Evolutionary conservation across 1,140 invertebrate genomes (phyloP).

Genomic region (Camponotus floridanus): DNA sequence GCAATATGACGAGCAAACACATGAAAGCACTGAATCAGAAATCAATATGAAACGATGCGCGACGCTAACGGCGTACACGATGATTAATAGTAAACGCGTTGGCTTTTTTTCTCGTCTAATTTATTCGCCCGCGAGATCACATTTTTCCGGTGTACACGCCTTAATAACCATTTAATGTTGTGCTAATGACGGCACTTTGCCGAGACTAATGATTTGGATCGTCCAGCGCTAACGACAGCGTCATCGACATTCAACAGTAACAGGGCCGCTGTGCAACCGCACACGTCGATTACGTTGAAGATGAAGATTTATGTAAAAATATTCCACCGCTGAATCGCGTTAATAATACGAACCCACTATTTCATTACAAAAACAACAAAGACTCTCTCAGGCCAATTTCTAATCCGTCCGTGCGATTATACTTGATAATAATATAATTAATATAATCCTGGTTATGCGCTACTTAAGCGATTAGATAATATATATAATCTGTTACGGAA

Average conservation of each 20-base stretch:
- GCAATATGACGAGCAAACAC: constrained; percentile 43
- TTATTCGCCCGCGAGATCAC: constrained; percentile 42
- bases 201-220: constrained; percentile 55
- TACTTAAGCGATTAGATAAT: constrained; percentile 52
- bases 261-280: constrained; percentile 27
- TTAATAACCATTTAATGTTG: constrained; percentile 57
- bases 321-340: constrained; percentile 52
- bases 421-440: constrained; percentile 50
- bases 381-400: constrained; percentile 9
- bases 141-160: constrained; percentile 47
- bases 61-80: not conserved
- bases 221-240: constrained; percentile 45
- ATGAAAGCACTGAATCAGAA: constrained; percentile 55
- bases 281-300: constrained; percentile 39
- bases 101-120: constrained; percentile 25
- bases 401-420: constrained; percentile 40
- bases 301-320: constrained; percentile 64
- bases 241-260: constrained; percentile 53
- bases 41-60: constrained; percentile 45
- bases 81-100: constrained; percentile 53
- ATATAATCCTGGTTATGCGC: constrained; percentile 42
- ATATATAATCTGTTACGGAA: constrained; percentile 34
- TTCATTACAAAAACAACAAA: constrained; percentile 45
- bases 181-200: constrained; percentile 44
- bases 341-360: constrained; percentile 45